Conservation (phyloP, 2,113 vertebrate genomes). For the Microcebus murinus region DNA sequence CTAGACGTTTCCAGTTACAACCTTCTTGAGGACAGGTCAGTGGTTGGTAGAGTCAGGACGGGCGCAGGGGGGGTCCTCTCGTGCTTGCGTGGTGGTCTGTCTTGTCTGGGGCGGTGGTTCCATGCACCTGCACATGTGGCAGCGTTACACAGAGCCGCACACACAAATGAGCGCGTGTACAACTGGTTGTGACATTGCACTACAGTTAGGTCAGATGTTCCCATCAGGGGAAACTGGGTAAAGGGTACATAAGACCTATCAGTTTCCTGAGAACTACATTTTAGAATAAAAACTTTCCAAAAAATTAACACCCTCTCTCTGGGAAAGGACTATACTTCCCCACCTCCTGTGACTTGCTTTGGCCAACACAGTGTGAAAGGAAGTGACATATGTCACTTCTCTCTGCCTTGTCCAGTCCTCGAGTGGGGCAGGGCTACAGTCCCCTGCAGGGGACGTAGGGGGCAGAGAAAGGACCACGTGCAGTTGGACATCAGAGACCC, state of each 20-base stretch:
- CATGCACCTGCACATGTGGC: background rate
- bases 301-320: background rate
- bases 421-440: background rate
- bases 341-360: background rate
- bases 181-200: too few relatives aligned
- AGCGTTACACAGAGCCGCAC: too few relatives aligned
- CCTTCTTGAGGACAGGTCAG: background rate
- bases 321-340: background rate
- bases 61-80: accelerated
- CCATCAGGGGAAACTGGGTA: background rate
- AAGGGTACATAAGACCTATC: background rate
- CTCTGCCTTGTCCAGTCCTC: too few relatives aligned
- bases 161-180: too few relatives aligned
- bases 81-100: background rate
- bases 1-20: background rate
- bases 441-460: accelerated
- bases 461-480: accelerated
- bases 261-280: background rate
- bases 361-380: background rate
- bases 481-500: background rate
- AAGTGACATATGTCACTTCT: background rate
- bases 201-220: background rate
- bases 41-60: background rate
- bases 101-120: background rate
- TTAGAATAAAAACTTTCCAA: background rate